A percentile compares a stretch with the other conserved stretches of the same genome.
phyloP scores from a whole-genome alignment of 2,113 vertebrate species.

The Mystacornis crossleyi region DNA sequence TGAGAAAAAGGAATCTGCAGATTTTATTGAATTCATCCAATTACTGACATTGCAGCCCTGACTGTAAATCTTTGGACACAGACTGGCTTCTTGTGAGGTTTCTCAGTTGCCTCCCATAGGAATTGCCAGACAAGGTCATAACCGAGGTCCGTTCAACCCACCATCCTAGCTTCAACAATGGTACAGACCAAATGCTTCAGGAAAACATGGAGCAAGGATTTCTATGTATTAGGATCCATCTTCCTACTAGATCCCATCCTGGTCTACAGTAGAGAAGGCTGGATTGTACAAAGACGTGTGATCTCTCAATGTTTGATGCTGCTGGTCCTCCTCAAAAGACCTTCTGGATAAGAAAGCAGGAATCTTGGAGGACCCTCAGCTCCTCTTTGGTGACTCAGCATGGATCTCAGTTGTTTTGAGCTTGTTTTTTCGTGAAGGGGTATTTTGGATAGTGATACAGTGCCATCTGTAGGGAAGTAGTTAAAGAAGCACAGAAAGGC shows the following conservation, averaged over 20 bases:
- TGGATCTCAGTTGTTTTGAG: neutral
- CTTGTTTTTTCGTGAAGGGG: neutral
- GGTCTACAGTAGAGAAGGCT: neutral
- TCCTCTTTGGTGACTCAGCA: neutral
- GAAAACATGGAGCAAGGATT: neutral
- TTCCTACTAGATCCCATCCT: neutral
- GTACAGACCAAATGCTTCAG: neutral
- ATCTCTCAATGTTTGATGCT: neutral
- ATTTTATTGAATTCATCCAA: conserved; percentile 21
- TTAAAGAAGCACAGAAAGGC: conserved; percentile 12
- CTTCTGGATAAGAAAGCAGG: neutral
- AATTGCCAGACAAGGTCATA: neutral
- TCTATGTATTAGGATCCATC: neutral
- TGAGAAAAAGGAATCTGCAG: neutral
- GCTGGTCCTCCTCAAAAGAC: neutral
- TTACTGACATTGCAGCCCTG: neutral
- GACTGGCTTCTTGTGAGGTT: neutral
- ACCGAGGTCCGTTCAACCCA: neutral
- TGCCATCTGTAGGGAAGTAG: conserved; percentile 67
- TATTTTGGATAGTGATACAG: conserved; percentile 44
- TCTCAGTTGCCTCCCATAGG: neutral
- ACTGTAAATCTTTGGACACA: neutral
- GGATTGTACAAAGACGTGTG: neutral
- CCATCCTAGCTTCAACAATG: neutral
- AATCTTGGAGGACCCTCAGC: neutral